Evolutionary conservation across 2,113 vertebrate genomes (phyloP).

Genomic region (Sturnira hondurensis): DNA sequence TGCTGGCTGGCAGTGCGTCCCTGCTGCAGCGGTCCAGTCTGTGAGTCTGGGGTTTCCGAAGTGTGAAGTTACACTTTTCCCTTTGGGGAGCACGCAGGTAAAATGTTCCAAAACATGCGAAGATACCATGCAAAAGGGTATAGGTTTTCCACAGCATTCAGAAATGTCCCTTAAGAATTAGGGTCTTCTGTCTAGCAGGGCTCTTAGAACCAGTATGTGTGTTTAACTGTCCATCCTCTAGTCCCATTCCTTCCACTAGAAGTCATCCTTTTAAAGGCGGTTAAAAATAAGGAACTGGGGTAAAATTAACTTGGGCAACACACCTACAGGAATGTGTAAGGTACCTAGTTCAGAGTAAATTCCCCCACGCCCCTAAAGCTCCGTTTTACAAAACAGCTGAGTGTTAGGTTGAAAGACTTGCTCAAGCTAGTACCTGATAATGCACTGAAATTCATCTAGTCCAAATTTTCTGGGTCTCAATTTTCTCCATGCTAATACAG

Average conservation of each 20-base stretch:
- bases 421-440: background rate
- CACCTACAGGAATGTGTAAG: background rate
- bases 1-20: background rate
- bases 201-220: background rate
- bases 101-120: background rate
- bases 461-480: background rate
- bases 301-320: background rate
- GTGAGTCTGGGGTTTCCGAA: background rate
- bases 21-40: background rate
- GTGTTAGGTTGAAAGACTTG: background rate
- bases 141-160: background rate
- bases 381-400: background rate
- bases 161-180: background rate
- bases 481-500: background rate
- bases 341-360: background rate
- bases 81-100: background rate
- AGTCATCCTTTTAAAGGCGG: background rate
- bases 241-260: background rate
- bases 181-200: background rate
- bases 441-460: background rate
- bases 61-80: background rate
- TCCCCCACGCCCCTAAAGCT: background rate
- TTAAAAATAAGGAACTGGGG: background rate
- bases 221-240: background rate
- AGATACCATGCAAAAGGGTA: background rate